Evolutionary conservation across 2,888 invertebrate species (phyloP), one percentile per base, ranked within the genome.

Genomic region (Drosophila lutescens): DNA sequence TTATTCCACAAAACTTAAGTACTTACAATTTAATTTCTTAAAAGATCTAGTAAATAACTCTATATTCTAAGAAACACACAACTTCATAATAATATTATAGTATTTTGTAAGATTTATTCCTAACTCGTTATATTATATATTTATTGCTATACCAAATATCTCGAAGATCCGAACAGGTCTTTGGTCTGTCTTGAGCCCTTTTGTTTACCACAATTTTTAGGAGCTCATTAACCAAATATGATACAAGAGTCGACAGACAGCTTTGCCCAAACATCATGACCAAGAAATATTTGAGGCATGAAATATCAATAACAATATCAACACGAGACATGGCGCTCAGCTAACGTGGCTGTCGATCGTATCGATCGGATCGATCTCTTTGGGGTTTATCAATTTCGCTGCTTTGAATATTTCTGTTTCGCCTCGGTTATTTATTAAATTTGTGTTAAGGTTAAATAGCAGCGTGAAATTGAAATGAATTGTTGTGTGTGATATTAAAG

Each of bases 391-490:
- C 69, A 68, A 69, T 69, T 63, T 40, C 36, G 26, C 30, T 60
- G 15, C 43, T 17, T 26, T 69, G 17, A 34, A 46, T 65, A 38
- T 36, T 56, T 69, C 15, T 7, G 36, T 43, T 44, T 17, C 26
- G 38, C 23, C 9, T 68, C 30, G 69, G 36, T 66, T 70, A 58
- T 67, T 71, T 72, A 60, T 72, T 56, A 65, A 65, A 75, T 85
- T 73, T 74, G 61, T 74, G 69, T 70, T 84, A 87, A 82, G 85
- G 85, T 75, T 89, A 87, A 66, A 74, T 57, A 54, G 50, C 74
- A 74, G 86, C 88, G 77, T 87, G 55, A 89, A 89, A 89, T 83
- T 89, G 62, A 74, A 85, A 77, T 88, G 82, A 74, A 89, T 85
- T 89, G 73, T 68, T 58, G 38, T 87, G 61, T 67, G 71, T 43